Percentiles rank a stretch among this genome's conserved stretches.
Evolutionary conservation across 1,140 invertebrate species (phyloP).

Genomic region (Lepidotrigona ventralis): DNA sequence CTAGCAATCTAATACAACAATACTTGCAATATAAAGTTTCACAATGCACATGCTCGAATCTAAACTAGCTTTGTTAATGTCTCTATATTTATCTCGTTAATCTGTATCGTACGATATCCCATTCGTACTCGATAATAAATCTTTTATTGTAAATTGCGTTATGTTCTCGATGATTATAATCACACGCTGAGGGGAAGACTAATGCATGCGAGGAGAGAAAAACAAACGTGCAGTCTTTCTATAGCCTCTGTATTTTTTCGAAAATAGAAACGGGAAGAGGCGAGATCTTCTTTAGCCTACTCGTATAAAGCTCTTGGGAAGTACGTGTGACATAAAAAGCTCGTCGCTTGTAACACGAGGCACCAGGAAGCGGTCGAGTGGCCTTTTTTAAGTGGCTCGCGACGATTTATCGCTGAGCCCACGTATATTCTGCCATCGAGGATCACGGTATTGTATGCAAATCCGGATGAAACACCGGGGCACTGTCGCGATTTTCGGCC

Average conservation of each 20-base stretch:
- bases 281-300: background rate
- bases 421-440: conserved; percentile 34
- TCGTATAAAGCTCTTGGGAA: background rate
- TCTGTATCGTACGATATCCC: background rate
- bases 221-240: background rate
- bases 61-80: background rate
- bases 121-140: background rate
- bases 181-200: no score
- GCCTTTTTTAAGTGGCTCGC: conserved; percentile 52
- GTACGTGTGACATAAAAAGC: conserved; percentile 47
- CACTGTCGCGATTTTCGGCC: conserved; percentile 11
- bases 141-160: background rate
- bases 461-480: conserved; percentile 14
- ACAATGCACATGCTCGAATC: background rate
- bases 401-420: conserved; percentile 53
- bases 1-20: background rate
- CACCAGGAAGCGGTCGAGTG: conserved; percentile 59
- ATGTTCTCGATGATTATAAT: background rate
- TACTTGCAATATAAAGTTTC: no score
- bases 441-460: conserved; percentile 55
- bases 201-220: background rate
- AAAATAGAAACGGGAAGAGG: background rate
- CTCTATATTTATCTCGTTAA: background rate
- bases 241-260: background rate
- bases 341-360: conserved; percentile 26